These are phyloP conservation scores for Phaonia tiefii DNA, from an alignment of 2,888 invertebrate species.

Conservation along the genomic window DNA sequence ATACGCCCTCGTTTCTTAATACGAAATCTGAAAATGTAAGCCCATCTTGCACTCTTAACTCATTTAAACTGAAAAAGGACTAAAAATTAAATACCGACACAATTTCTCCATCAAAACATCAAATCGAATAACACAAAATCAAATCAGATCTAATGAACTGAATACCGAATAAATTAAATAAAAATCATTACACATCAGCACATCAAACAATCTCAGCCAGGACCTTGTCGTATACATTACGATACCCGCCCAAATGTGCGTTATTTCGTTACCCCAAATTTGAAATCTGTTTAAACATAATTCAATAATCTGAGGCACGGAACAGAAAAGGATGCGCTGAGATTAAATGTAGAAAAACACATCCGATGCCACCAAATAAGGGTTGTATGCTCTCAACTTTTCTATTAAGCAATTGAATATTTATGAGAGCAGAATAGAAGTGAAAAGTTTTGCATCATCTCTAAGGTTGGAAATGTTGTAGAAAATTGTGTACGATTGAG, in stretches of 20 bases:
- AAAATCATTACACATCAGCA: conserved; percentile 63
- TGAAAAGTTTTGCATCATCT: conserved; percentile 31
- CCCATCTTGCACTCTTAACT: too few relatives aligned
- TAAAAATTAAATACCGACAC: conserved; percentile 32
- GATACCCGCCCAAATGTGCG: conserved; percentile 33
- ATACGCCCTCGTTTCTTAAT: too few relatives aligned
- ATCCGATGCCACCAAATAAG: conserved; percentile 45
- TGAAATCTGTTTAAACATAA: conserved; percentile 63
- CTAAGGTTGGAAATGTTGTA: conserved; percentile 31
- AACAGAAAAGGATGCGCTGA: conserved; percentile 2
- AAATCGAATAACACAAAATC: conserved; percentile 53
- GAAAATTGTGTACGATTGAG: conserved; percentile 28
- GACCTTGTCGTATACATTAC: not conserved
- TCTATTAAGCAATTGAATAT: conserved; percentile 69
- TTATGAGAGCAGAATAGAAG: conserved; percentile 61
- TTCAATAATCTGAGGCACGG: conserved; percentile 53
- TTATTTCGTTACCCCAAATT: conserved; percentile 48
- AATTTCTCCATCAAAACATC: conserved; percentile 43
- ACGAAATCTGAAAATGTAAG: too few relatives aligned
- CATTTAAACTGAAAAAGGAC: not conserved
- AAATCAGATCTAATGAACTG: conserved; percentile 53
- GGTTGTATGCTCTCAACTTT: conserved; percentile 64
- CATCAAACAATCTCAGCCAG: conserved; percentile 5
- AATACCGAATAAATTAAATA: conserved; percentile 64
- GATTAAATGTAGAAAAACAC: conserved; percentile 12